Percentiles rank a stretch among this genome's conserved stretches.
Conservation (phyloP, 2,113 vertebrate species). For the Neodon shergylaensis region DNA sequence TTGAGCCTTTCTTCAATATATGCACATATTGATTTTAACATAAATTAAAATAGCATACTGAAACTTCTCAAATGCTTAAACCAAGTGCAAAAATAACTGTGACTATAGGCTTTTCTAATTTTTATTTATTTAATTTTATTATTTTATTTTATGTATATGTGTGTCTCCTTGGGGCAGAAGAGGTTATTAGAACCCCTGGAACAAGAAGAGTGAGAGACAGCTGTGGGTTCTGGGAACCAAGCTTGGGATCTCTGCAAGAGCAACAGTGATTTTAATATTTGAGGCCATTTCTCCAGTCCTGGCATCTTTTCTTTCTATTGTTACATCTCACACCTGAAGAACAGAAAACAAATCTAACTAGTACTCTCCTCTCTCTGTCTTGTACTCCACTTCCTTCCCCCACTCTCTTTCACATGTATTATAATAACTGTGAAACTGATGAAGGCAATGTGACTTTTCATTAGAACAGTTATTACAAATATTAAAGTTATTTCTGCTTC, state of each 20-base stretch:
- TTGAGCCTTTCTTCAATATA: neutral
- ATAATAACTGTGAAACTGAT: neutral
- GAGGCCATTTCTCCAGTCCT: neutral
- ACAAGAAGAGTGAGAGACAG: neutral
- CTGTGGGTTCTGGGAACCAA: neutral
- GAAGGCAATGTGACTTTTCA: neutral
- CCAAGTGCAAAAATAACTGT: neutral
- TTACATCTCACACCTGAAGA: neutral
- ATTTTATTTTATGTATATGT: neutral
- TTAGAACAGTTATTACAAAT: neutral
- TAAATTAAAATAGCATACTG: neutral
- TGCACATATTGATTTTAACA: neutral
- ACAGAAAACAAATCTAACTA: neutral
- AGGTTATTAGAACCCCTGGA: too few species aligned
- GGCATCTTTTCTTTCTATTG: neutral
- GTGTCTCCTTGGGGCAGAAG: neutral
- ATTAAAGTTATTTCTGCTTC: conserved; percentile 19
- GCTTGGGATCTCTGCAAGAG: neutral
- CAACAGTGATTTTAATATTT: neutral
- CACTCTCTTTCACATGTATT: neutral
- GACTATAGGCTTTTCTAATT: neutral
- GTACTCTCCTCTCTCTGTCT: too few species aligned
- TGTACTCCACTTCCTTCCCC: too few species aligned
- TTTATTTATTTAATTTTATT: neutral
- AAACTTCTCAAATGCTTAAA: conserved; percentile 5